Evolutionary conservation across 2,797 vertebrate species (phyloP).

Genomic region (Dromococcyx pavoninus): DNA sequence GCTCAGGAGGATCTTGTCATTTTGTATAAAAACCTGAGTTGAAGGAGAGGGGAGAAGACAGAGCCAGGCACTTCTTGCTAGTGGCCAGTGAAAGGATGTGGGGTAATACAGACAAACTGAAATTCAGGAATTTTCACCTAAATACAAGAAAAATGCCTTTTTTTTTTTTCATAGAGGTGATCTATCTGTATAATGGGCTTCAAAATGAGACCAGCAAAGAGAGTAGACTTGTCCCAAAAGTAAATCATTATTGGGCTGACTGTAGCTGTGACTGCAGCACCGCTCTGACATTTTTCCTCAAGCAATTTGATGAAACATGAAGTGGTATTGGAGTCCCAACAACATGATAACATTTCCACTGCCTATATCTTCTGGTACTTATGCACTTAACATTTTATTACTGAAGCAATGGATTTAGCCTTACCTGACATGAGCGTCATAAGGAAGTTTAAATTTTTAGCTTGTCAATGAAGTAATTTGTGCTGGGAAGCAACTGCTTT

Average conservation of each 20-base stretch:
- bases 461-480: conserved; percentile 27
- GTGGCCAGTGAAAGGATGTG: neutral
- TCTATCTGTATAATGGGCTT: neutral
- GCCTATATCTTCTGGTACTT: conserved; percentile 12
- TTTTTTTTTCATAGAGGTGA: accelerated
- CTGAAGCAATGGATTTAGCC: conserved; percentile 34
- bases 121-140: neutral
- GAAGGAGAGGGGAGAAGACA: neutral
- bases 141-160: neutral
- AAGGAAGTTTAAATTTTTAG: conserved; percentile 36
- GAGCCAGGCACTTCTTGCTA: neutral
- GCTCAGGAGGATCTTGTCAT: neutral
- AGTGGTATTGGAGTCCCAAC: neutral
- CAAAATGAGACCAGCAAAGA: neutral
- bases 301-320: neutral
- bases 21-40: neutral
- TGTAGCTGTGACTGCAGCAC: neutral
- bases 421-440: conserved; percentile 42
- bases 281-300: conserved; percentile 28
- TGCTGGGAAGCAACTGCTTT: conserved; percentile 18
- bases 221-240: neutral
- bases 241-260: neutral
- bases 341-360: conserved; percentile 15
- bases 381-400: conserved; percentile 19
- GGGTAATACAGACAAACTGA: neutral